phyloP scores from a whole-genome alignment of 1,140 invertebrate genomes.

The Lasioglossum albipes region DNA sequence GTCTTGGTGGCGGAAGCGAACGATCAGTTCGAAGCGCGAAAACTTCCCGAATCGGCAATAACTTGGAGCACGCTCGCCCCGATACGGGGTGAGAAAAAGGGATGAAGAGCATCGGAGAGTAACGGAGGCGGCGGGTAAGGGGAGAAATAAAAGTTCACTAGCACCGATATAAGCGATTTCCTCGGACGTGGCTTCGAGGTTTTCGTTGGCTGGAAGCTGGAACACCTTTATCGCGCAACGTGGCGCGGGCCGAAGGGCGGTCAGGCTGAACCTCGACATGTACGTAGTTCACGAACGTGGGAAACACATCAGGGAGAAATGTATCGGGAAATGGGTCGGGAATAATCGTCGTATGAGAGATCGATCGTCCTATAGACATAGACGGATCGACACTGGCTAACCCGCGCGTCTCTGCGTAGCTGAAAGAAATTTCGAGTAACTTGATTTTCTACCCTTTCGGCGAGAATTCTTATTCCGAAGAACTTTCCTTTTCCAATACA shows the following conservation, averaged over 20 bases:
- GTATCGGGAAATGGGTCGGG: slow-evolving; percentile 51
- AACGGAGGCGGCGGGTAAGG: too few relatives aligned
- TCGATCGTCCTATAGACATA: slow-evolving; percentile 27
- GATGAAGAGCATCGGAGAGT: neutral
- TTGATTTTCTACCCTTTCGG: neutral
- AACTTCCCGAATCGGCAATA: slow-evolving; percentile 40
- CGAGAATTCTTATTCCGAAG: neutral
- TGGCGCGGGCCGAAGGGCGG: too few relatives aligned
- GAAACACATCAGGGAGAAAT: slow-evolving; percentile 32
- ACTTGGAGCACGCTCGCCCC: slow-evolving; percentile 2
- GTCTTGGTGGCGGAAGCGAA: slow-evolving; percentile 20
- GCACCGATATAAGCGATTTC: slow-evolving; percentile 31
- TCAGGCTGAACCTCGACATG: neutral
- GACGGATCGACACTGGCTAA: slow-evolving; percentile 24
- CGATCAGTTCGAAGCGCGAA: slow-evolving; percentile 32
- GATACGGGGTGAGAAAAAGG: neutral
- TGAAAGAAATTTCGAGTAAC: slow-evolving; percentile 2
- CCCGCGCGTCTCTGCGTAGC: neutral
- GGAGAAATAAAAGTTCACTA: slow-evolving; percentile 15
- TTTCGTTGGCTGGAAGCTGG: neutral
- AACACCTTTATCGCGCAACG: slow-evolving; percentile 14
- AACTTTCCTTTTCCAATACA: too few relatives aligned
- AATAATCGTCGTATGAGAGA: slow-evolving; percentile 44
- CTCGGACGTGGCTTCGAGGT: slow-evolving; percentile 1
- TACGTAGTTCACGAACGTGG: slow-evolving; percentile 35